Evolutionary conservation across 2,888 invertebrate species (phyloP).

Genomic region (Noctua janthina): DNA sequence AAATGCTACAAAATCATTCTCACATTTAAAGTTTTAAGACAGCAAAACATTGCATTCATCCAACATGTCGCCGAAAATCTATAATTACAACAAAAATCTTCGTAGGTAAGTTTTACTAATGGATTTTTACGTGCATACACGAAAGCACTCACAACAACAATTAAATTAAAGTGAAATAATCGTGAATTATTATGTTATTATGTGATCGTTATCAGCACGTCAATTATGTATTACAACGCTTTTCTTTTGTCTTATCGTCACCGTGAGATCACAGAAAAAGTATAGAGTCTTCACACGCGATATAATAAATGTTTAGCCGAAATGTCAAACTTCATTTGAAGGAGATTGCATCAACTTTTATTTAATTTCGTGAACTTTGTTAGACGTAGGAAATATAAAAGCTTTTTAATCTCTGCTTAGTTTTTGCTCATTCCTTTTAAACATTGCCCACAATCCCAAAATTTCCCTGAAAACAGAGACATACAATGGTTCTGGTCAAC

Average conservation of each 20-base stretch:
- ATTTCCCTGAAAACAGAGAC: not conserved
- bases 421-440: not conserved
- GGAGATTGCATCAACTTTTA: not conserved
- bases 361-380: not conserved
- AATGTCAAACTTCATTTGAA: not conserved
- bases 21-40: not conserved
- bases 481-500: not conserved
- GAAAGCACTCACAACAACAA: conserved; percentile 19
- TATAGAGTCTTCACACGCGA: conserved; percentile 17
- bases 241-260: conserved; percentile 33
- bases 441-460: not conserved
- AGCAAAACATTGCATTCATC: not conserved
- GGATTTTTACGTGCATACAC: not conserved
- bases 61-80: not conserved
- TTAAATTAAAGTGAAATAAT: conserved; percentile 12
- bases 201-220: conserved; percentile 19
- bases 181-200: conserved; percentile 8
- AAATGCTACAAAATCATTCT: not conserved
- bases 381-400: too few relatives aligned
- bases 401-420: not conserved
- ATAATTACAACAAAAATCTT: not conserved
- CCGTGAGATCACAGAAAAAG: conserved; percentile 24
- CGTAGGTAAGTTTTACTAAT: not conserved
- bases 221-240: conserved; percentile 23
- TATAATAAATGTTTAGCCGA: not conserved